Percentiles rank a stretch among this genome's conserved stretches.
phyloP scores from a whole-genome alignment of 2,797 vertebrate species.

The Macrochelys suwanniensis region DNA sequence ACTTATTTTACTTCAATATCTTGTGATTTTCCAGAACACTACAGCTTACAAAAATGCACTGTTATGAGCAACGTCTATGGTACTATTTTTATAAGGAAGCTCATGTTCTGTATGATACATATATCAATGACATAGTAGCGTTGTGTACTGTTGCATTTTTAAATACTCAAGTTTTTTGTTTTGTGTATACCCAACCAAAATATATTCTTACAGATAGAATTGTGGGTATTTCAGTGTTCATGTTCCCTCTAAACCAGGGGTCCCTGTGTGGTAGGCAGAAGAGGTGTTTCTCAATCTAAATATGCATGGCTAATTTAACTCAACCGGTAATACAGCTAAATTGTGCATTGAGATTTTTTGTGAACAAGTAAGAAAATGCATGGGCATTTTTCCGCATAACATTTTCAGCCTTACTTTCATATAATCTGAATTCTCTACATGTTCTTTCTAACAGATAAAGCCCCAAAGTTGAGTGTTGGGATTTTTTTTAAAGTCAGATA shows the following conservation, averaged over 20 bases:
- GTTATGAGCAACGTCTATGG: background rate
- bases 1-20: background rate
- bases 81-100: background rate
- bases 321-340: slow-evolving; percentile 67
- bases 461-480: slow-evolving; percentile 13
- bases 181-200: background rate
- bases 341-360: slow-evolving; percentile 66
- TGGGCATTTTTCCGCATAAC: slow-evolving; percentile 67
- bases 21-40: background rate
- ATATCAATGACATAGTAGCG: background rate
- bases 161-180: background rate
- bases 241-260: background rate
- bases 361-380: slow-evolving; percentile 73
- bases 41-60: background rate
- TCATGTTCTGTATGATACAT: background rate
- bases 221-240: background rate
- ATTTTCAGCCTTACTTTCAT: slow-evolving; percentile 61
- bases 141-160: background rate
- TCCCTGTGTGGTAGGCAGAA: slow-evolving; percentile 27
- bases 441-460: slow-evolving; percentile 53
- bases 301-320: slow-evolving; percentile 71
- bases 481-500: slow-evolving; percentile 48
- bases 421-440: slow-evolving; percentile 40
- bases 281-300: slow-evolving; percentile 55
- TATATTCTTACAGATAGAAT: background rate